Base-by-base conservation (phyloP, 2,797 vertebrate species). In the Potorous gilbertii region DNA sequence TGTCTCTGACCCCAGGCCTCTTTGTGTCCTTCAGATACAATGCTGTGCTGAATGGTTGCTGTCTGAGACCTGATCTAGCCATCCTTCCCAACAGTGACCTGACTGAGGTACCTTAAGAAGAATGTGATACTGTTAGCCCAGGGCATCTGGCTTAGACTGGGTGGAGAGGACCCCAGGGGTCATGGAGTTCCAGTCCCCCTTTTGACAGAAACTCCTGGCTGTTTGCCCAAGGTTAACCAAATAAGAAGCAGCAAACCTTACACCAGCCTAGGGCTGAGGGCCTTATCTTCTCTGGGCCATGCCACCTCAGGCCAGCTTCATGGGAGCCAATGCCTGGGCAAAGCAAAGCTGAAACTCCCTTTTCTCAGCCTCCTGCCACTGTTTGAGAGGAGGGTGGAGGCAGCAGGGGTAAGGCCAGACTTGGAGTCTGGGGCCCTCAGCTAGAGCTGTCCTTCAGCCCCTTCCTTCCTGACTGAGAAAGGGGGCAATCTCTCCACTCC, bases 71-170 rank as follows among this genome's bases (percentile, higher is more conserved):
- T 74, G 99, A 99, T 98, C 97, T 99, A 96, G 98, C 99, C 92
- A 99, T 99, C 94, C 99, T 99, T 90, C 99, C 99, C 93, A 99
- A 98, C 46, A 99, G 99, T 16, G 99, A 99, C 98, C 98, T 99
- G 97, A 99, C 99, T 52, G 99, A 99, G 99, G 99, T 99, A 98
- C 93, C n/a, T 40, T 89, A 0, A 55, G 56, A 28, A 57, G 28
- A 28, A 29, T 28, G 6, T 28, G 9, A 27, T 57, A 21, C 21
- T 56, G 27, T 57, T 57, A 57, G 56, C 57, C 57, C 29, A 31
- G 34, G 62, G 62, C 62, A 14, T 66, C n/a, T 18, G 66, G n/a
- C 34, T 74, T 9, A 40, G 66, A n/a, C n/a, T 4, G 21, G 14
- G 18, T 66, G 62, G 31, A 18, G 24, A 34, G 34, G 4, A 34